Percentiles rank a stretch among this genome's conserved stretches.
These are phyloP conservation scores for Agrochola macilenta DNA, from an alignment of 2,888 invertebrate genomes.

Conservation along the genomic window DNA sequence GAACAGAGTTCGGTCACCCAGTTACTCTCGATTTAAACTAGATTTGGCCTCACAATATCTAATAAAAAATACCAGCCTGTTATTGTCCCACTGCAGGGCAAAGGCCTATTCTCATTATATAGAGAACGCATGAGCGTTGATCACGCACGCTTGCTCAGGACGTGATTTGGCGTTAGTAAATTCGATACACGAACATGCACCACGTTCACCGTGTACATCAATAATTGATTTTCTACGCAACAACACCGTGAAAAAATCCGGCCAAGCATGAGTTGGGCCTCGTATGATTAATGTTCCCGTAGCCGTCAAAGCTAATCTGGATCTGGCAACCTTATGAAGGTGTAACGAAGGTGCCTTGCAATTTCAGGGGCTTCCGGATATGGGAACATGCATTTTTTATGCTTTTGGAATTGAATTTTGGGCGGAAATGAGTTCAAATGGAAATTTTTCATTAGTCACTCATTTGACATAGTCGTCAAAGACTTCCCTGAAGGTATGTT, in stretches of 20 bases:
- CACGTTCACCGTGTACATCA: not conserved
- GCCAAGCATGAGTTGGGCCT: slow-evolving; percentile 21
- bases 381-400: slow-evolving; percentile 42
- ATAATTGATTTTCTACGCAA: slow-evolving; percentile 38
- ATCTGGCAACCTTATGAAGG: slow-evolving; percentile 56
- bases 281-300: slow-evolving; percentile 50
- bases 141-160: too few species aligned
- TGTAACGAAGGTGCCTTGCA: slow-evolving; percentile 51
- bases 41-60: too few species aligned
- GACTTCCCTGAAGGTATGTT: not conserved
- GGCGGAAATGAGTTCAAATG: slow-evolving; percentile 14
- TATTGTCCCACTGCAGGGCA: too few species aligned
- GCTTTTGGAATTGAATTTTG: slow-evolving; percentile 5
- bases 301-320: slow-evolving; percentile 54
- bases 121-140: too few species aligned
- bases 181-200: slow-evolving; percentile 1
- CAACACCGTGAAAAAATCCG: slow-evolving; percentile 32
- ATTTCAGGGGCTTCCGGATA: slow-evolving; percentile 32
- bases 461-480: not conserved
- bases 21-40: not conserved
- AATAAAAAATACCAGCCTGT: too few species aligned
- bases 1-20: too few species aligned
- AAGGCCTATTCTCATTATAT: too few species aligned
- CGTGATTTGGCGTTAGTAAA: too few species aligned
- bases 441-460: slow-evolving; percentile 6